Conservation (phyloP, 2,888 invertebrate species). For the Yponomeuta malinellus region DNA sequence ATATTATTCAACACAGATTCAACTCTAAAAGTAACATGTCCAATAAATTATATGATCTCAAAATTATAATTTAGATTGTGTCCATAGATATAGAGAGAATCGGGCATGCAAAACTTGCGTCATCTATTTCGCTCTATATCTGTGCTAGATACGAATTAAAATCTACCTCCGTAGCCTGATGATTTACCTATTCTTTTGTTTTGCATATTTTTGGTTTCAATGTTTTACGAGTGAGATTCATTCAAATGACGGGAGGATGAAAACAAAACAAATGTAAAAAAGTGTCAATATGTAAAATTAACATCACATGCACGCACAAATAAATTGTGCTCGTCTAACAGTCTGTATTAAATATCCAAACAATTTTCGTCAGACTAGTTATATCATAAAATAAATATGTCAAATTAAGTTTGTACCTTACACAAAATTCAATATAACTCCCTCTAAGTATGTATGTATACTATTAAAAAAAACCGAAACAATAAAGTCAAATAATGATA, state of each 20-base stretch:
- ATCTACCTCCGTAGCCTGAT: neutral
- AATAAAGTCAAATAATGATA: constrained; percentile 20
- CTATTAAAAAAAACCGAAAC: constrained; percentile 36
- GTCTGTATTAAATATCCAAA: constrained; percentile 21
- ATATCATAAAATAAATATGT: constrained; percentile 53
- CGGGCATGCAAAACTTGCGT: no score
- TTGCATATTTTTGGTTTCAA: neutral
- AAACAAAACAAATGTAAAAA: neutral
- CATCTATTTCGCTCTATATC: no score
- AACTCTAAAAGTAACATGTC: constrained; percentile 56
- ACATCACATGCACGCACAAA: constrained; percentile 22
- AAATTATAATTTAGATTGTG: constrained; percentile 20
- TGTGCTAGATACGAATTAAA: neutral
- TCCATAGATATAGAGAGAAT: neutral
- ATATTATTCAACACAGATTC: constrained; percentile 63
- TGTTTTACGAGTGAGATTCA: constrained; percentile 6
- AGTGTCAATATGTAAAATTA: constrained; percentile 13
- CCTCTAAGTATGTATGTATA: constrained; percentile 32
- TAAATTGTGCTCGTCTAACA: constrained; percentile 21
- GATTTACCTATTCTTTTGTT: neutral
- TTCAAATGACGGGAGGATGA: neutral
- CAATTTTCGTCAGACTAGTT: constrained; percentile 49
- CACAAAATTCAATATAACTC: constrained; percentile 42
- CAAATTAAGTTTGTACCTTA: constrained; percentile 54
- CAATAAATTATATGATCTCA: constrained; percentile 28